These are phyloP conservation scores for Syngnathus scovelli DNA, from an alignment of 2,113 vertebrate species.

Conservation along the genomic window DNA sequence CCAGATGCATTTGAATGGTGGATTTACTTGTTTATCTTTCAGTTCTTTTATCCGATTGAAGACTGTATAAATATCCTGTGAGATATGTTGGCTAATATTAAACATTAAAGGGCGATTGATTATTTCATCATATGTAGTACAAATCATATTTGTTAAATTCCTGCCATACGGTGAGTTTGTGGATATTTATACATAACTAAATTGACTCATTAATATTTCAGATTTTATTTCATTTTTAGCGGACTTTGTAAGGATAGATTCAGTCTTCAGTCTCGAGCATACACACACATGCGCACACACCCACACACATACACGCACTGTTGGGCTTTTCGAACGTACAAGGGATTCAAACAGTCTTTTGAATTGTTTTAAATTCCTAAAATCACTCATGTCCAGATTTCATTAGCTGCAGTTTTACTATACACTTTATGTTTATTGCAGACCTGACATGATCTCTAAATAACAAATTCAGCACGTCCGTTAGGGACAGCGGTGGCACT, in stretches of 20 bases:
- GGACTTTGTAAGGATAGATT: too few species aligned
- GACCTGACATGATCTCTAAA: constrained; percentile 98
- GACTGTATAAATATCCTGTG: constrained; percentile 44
- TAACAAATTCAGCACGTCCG: constrained; percentile 71
- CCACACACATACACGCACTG: too few species aligned
- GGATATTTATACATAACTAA: too few species aligned
- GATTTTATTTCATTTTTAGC: too few species aligned
- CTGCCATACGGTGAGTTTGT: too few species aligned
- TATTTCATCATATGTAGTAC: not conserved
- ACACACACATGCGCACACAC: too few species aligned
- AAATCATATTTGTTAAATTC: not conserved
- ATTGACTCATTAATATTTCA: too few species aligned
- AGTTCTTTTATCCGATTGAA: constrained; percentile 30
- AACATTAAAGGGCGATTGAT: constrained; percentile 5
- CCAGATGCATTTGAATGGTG: constrained; percentile 43
- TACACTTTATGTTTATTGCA: constrained; percentile 87
- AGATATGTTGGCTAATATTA: constrained; percentile 24
- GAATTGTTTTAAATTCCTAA: constrained; percentile 99
- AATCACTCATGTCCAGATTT: constrained; percentile 97
- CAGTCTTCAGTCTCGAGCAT: too few species aligned
- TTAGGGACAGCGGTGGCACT: constrained; percentile 72
- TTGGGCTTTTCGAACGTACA: not conserved
- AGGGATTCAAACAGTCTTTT: constrained; percentile 76
- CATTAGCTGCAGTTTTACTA: constrained; percentile 86
- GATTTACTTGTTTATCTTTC: constrained; percentile 49